Evolutionary conservation across 2,888 invertebrate genomes (phyloP), one percentile per base, ranked within the genome.

Genomic region (Drosophila longiperda): DNA sequence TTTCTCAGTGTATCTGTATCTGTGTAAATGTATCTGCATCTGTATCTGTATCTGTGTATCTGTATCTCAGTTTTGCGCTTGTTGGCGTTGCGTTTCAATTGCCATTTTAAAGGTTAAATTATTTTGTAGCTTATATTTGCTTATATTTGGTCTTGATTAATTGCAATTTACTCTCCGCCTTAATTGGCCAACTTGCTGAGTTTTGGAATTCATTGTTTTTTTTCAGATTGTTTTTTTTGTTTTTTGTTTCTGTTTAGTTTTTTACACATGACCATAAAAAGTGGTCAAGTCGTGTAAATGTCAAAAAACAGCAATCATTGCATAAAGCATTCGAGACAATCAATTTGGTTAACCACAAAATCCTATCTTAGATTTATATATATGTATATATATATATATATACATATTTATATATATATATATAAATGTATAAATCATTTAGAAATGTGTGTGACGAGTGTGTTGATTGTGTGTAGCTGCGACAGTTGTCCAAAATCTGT

Each of bases 111-210:
- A 87, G 87, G 87, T 89, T 87, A 88, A 89, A 89, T 88, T 83
- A 83, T 82, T 90, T 85, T 87, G 87, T 87, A 75, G 89, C 63
- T 75, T 72, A 76, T 82, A 45, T 45, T 45, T 45, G 83, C 65
- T 78, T 87, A 77, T 85, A 85, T 89, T 83, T 89, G 85, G 88
- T 82, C 78, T 83, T 90, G 90, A 87, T 89, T 87, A 87, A 89
- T 87, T 87, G 86, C 81, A 85, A 79, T 89, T 76, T 76, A 71
- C 81, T 85, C 70, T 57, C 54, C 32, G 55, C 71, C 89, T 70
- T 87, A 85, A 83, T 83, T 83, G 87, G 89, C 64, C 67, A 70
- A 70, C 26, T 55, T 54, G n/a, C 50, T 66, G 60, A 63, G 53
- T 68, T 57, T 68, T 72, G 53, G 68, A 65, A 80, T 66, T 62